Evolutionary conservation across 2,888 invertebrate species (phyloP).

Genomic region (Agonopterix arenella): DNA sequence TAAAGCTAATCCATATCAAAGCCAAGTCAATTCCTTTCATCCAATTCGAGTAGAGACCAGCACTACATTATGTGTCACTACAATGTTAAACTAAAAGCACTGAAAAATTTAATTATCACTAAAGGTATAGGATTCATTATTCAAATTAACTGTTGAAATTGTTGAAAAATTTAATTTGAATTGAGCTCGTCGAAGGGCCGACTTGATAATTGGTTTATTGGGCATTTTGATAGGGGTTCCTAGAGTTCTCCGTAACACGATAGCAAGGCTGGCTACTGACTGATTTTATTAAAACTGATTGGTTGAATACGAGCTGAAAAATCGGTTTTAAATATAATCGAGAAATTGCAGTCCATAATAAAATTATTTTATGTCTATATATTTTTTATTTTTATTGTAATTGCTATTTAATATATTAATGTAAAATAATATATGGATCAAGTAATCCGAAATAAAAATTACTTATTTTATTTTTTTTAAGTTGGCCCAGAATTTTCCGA

Average conservation of each 20-base stretch:
- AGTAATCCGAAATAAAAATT: too few species aligned
- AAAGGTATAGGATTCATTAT: constrained; percentile 24
- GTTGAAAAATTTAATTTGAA: constrained; percentile 44
- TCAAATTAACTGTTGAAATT: constrained; percentile 32
- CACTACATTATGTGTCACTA: too few species aligned
- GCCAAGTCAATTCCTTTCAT: too few species aligned
- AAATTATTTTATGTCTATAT: too few species aligned
- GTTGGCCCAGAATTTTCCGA: too few species aligned
- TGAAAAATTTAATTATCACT: constrained; percentile 15
- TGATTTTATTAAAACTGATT: neutral
- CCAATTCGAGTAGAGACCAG: too few species aligned
- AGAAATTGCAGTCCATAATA: too few species aligned
- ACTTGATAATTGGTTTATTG: constrained; percentile 29
- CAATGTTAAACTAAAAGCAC: neutral
- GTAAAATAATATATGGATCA: too few species aligned
- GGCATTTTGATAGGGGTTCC: constrained; percentile 10
- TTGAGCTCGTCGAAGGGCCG: constrained; percentile 27
- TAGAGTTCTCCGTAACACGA: neutral
- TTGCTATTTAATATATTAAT: too few species aligned
- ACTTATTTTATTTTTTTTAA: too few species aligned
- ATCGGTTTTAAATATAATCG: neutral
- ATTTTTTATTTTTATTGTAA: too few species aligned
- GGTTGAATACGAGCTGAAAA: neutral
- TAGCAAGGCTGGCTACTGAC: neutral
- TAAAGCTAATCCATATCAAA: too few species aligned